phyloP scores from a whole-genome alignment of 2,113 vertebrate species.

The Antigone vipio region DNA sequence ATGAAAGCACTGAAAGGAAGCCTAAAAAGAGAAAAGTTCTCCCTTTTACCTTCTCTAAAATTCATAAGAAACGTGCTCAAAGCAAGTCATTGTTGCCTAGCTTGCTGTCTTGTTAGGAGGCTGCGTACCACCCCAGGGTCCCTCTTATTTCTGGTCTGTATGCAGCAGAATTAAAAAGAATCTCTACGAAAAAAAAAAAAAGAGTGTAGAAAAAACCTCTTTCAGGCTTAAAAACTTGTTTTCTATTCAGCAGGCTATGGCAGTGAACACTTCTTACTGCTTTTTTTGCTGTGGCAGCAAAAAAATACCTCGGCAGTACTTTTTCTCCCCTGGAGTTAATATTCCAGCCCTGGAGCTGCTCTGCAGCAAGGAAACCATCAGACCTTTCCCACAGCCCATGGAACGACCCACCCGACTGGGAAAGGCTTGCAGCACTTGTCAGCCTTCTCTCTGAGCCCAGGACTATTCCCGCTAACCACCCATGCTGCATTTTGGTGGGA shows the following conservation, averaged over 20 bases:
- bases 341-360: background rate
- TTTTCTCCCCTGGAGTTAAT: background rate
- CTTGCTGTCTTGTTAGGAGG: background rate
- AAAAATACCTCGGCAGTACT: fast-evolving
- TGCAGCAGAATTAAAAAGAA: background rate
- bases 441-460: background rate
- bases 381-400: fast-evolving
- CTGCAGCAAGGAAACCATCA: background rate
- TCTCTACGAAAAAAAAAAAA: background rate
- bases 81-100: background rate
- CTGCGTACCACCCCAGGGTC: fast-evolving
- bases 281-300: background rate
- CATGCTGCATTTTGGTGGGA: background rate
- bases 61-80: background rate
- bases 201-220: background rate
- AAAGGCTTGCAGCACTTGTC: background rate
- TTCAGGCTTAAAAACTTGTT: background rate
- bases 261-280: background rate
- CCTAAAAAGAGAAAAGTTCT: background rate
- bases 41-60: background rate
- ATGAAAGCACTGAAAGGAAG: background rate
- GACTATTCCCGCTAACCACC: fast-evolving
- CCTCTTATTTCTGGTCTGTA: background rate
- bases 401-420: fast-evolving
- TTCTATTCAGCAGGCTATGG: background rate